Percentiles rank a stretch among this genome's conserved stretches.
These are phyloP conservation scores for Drosophila tsacasi DNA, from an alignment of 1,140 invertebrate species.

Conservation along the genomic window DNA sequence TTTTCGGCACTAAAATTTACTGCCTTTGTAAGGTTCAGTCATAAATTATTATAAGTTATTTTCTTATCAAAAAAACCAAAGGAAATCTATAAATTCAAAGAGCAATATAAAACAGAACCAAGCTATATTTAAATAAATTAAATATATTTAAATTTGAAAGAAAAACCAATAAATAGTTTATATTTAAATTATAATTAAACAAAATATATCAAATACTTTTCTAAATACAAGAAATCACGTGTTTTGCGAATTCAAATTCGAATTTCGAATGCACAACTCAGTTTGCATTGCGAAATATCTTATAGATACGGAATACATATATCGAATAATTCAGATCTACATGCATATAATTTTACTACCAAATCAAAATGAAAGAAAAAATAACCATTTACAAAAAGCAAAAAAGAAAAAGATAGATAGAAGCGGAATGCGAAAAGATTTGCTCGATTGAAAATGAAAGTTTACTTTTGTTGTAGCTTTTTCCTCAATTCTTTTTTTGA, in stretches of 20 bases:
- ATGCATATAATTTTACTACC: slow-evolving; percentile 18
- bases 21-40: not conserved
- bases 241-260: not conserved
- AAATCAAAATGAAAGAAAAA: slow-evolving; percentile 8
- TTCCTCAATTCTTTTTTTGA: slow-evolving; percentile 35
- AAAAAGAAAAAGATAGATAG: not conserved
- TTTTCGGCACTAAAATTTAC: slow-evolving; percentile 25
- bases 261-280: slow-evolving; percentile 33
- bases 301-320: not conserved
- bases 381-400: not conserved
- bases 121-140: not conserved
- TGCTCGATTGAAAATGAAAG: slow-evolving; percentile 63
- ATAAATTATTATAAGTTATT: slow-evolving; percentile 18
- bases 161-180: not conserved
- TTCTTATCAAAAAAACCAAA: slow-evolving; percentile 16
- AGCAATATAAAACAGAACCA: not conserved
- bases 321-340: slow-evolving; percentile 8
- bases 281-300: slow-evolving; percentile 28
- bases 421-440: slow-evolving; percentile 48
- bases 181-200: not conserved
- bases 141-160: not conserved
- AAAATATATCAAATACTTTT: not conserved
- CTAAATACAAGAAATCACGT: slow-evolving; percentile 9
- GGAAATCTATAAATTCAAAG: slow-evolving; percentile 2
- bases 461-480: slow-evolving; percentile 53